Percentiles rank a stretch among this genome's conserved stretches.
Conservation (phyloP, 2,888 invertebrate genomes). For the Molorchus minor region DNA sequence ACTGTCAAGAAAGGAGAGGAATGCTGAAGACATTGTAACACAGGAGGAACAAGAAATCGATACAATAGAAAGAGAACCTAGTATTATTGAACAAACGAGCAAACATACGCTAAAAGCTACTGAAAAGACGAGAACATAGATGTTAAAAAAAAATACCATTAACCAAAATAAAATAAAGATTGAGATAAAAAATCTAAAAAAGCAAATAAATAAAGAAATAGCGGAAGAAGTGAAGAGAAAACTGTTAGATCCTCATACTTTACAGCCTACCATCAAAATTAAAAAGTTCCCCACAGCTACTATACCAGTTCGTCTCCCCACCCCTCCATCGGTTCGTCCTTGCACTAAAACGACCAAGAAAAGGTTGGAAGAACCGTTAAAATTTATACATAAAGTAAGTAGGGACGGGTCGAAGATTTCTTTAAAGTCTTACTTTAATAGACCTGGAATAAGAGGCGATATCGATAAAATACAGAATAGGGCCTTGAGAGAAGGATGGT, state of each 20-base stretch:
- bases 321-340: not conserved
- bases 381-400: conserved; percentile 53
- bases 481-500: conserved; percentile 64
- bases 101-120: no score
- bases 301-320: not conserved
- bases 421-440: conserved; percentile 63
- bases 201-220: conserved; percentile 8
- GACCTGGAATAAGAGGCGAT: conserved; percentile 38
- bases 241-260: conserved; percentile 9
- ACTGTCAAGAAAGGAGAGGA: conserved; percentile 27
- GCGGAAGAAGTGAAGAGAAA: conserved; percentile 13
- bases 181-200: not conserved
- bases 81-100: no score
- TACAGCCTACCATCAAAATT: conserved; percentile 39
- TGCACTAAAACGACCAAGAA: conserved; percentile 7
- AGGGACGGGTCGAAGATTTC: conserved; percentile 58
- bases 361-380: conserved; percentile 37
- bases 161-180: conserved; percentile 5
- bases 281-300: conserved; percentile 39
- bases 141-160: not conserved
- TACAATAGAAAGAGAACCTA: conserved; percentile 10
- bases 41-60: conserved; percentile 13
- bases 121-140: not conserved
- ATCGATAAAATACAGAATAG: conserved; percentile 55
- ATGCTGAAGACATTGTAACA: conserved; percentile 4